These are phyloP conservation scores for Perizoma flavofasciatum DNA, from an alignment of 2,888 invertebrate genomes.

Conservation along the genomic window DNA sequence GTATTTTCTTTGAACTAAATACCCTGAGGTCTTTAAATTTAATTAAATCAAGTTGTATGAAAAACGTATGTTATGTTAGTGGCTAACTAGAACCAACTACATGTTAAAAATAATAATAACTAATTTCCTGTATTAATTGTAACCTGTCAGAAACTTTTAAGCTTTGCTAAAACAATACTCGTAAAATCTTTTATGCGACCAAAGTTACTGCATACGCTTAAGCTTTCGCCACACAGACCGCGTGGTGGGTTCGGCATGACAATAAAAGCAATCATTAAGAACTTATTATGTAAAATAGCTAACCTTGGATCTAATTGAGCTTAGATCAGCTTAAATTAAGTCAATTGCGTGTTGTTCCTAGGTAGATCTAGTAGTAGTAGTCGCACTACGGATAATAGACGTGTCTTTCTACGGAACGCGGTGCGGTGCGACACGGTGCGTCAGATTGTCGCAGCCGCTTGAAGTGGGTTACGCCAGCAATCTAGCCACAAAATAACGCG, in stretches of 20 bases:
- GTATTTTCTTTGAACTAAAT: too few relatives aligned
- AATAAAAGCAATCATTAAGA: not conserved
- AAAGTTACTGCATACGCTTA: slow-evolving; percentile 28
- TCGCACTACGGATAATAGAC: not conserved
- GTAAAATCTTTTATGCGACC: slow-evolving; percentile 39
- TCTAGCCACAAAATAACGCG: too few relatives aligned
- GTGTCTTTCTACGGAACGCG: too few relatives aligned
- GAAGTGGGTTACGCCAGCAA: too few relatives aligned
- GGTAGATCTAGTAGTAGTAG: not conserved
- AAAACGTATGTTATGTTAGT: too few relatives aligned
- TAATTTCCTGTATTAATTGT: too few relatives aligned
- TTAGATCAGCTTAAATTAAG: not conserved
- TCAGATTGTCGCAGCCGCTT: too few relatives aligned
- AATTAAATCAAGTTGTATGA: too few relatives aligned
- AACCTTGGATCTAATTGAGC: not conserved
- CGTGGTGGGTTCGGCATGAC: not conserved
- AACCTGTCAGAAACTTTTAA: slow-evolving; percentile 30
- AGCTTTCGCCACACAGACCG: not conserved
- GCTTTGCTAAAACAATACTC: slow-evolving; percentile 34
- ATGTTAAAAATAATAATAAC: too few relatives aligned
- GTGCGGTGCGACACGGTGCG: too few relatives aligned
- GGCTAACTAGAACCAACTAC: too few relatives aligned
- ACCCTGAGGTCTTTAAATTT: too few relatives aligned
- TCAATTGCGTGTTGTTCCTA: not conserved
- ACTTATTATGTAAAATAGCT: not conserved